These are phyloP conservation scores for Beris morrisii DNA, from an alignment of 2,888 invertebrate species.

Conservation along the genomic window DNA sequence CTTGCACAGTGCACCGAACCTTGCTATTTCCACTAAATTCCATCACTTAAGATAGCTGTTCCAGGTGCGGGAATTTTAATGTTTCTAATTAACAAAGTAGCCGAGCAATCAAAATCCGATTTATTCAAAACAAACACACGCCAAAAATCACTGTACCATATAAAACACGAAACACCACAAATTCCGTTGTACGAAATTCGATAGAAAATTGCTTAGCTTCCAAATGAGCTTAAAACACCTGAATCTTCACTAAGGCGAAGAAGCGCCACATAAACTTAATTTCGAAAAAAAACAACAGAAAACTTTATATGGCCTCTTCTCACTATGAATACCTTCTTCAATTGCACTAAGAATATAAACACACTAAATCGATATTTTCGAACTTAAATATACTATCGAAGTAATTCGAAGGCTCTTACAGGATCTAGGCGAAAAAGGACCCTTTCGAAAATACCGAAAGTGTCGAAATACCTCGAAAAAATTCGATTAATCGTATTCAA, in stretches of 20 bases:
- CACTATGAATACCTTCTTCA: slow-evolving; percentile 2
- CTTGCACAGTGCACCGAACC: slow-evolving; percentile 21
- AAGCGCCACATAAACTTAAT: too few species aligned
- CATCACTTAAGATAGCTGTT: background rate
- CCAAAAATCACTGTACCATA: slow-evolving; percentile 5
- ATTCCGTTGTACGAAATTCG: slow-evolving; percentile 4
- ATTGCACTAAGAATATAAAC: slow-evolving; percentile 19
- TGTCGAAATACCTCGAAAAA: slow-evolving; percentile 9
- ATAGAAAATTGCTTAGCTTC: slow-evolving; percentile 1
- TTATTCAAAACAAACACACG: background rate
- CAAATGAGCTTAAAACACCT: background rate
- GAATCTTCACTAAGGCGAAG: background rate
- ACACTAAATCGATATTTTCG: background rate
- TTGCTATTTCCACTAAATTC: slow-evolving; percentile 1
- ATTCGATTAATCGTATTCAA: background rate
- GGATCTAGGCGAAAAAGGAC: too few species aligned
- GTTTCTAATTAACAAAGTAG: too few species aligned
- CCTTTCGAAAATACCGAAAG: slow-evolving; percentile 5
- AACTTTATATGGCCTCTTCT: slow-evolving; percentile 27
- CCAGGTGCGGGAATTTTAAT: background rate
- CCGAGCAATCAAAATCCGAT: slow-evolving; percentile 9
- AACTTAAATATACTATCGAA: slow-evolving; percentile 1
- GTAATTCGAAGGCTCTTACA: background rate
- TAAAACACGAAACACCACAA: background rate
- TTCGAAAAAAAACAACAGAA: too few species aligned